Base-by-base conservation (phyloP, 2,113 vertebrate genomes). In the Accipiter cooperii region DNA sequence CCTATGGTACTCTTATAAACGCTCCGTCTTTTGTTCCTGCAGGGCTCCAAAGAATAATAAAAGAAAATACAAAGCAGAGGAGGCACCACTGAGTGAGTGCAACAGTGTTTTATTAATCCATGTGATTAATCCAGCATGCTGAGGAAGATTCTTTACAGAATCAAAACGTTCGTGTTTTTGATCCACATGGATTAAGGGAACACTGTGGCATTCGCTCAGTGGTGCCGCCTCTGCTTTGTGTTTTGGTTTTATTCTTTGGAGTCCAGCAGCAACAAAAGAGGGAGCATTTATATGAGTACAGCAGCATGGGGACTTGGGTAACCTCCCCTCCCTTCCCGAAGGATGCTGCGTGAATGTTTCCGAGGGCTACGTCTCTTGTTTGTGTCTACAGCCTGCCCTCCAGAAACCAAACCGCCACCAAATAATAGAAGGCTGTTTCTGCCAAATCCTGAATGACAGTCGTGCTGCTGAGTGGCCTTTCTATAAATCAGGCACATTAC, bases 121-220 rank as follows among this genome's bases (percentile, higher is more conserved):
- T 97, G 97, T 96, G 97, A 98, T 98, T 98, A 98, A 98, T 98
- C 98, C 97, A 98, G 98, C 97, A 98, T 97, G 97, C 97, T 97
- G 96, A 96, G 97, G 98, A 98, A 98, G 97, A 97, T 68, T 96
- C 97, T 97, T 98, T 98, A 97, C 87, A 97, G 95, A 98, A 97
- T 98, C 87, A 66, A 98, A 98, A 97, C 93, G 31, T 95, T 94
- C 46, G 7, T 97, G 96, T 54, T 97, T 98, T 98, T 97, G 97
- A 98, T 97, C 95, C 97, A 97, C 96, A 95, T 51, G 96, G 97
- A 98, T 98, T 98, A 98, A 96, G 97, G 95, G 97, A 98, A 97
- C 97, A 97, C 91, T 97, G 89, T 81, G 86, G 97, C 97, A 97
- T 98, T 98, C 96, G 92, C 91, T 97, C 68, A 95, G 94, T 89